Conservation (phyloP, 2,797 vertebrate species). For the Myotis daubentonii region DNA sequence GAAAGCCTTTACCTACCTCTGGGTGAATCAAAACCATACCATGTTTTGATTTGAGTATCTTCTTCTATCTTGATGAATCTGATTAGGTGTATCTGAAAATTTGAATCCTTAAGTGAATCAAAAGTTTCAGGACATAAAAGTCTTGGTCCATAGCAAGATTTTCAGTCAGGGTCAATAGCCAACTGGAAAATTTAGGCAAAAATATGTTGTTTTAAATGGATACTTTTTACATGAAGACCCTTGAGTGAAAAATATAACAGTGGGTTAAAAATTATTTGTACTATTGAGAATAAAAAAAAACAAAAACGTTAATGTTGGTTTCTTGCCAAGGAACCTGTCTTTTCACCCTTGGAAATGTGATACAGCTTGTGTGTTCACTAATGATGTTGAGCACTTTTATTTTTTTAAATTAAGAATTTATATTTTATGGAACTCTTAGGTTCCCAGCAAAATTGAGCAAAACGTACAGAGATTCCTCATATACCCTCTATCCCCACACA, state of each 20-base stretch:
- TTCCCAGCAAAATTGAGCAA: not conserved
- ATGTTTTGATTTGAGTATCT: not conserved
- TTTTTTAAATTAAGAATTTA: not conserved
- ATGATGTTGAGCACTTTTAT: not conserved
- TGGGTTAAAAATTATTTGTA: not conserved
- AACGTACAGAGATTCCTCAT: not conserved
- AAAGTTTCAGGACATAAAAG: not conserved
- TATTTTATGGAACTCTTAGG: not conserved
- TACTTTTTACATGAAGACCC: not conserved
- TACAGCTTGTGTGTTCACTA: constrained; percentile 5
- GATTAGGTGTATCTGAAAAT: not conserved
- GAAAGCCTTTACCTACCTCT: not conserved
- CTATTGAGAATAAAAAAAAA: not conserved
- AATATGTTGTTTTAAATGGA: not conserved
- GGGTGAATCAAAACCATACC: not conserved
- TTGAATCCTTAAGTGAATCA: not conserved
- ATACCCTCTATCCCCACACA: not conserved
- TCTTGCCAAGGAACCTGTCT: constrained; percentile 2
- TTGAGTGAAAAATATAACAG: not conserved
- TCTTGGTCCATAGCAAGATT: not conserved
- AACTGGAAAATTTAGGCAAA: constrained; percentile 7
- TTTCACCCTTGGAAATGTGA: not conserved
- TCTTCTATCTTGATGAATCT: not conserved
- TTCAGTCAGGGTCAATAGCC: not conserved
- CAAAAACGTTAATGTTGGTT: constrained; percentile 17